Conservation (phyloP, 2,888 invertebrate genomes). For the Bellardia bayeri region DNA sequence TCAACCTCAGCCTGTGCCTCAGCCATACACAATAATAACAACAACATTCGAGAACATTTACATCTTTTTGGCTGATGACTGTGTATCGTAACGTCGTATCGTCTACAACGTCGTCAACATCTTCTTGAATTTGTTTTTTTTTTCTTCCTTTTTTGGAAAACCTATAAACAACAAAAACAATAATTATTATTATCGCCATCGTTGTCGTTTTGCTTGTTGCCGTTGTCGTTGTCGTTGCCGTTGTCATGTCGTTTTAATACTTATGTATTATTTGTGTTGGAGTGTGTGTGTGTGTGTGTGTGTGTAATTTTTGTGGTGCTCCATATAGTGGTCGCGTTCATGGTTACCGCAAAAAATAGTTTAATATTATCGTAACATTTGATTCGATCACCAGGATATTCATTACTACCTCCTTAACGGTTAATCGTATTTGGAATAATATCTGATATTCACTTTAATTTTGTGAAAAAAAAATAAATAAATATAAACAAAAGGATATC, state of each 20-base stretch:
- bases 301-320: slow-evolving; percentile 77
- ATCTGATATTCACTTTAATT: not conserved
- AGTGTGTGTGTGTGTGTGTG: not conserved
- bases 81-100: slow-evolving; percentile 62
- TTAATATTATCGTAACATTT: slow-evolving; percentile 84
- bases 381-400: slow-evolving; percentile 82
- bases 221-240: slow-evolving; percentile 76
- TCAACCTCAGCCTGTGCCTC: slow-evolving; percentile 58
- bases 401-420: slow-evolving; percentile 47
- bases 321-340: slow-evolving; percentile 83
- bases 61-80: slow-evolving; percentile 60
- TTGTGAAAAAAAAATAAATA: not conserved
- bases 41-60: slow-evolving; percentile 60
- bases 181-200: slow-evolving; percentile 61
- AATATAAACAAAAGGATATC: not conserved
- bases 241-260: slow-evolving; percentile 74
- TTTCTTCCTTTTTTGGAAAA: not conserved
- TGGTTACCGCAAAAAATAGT: slow-evolving; percentile 84
- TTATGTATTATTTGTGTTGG: slow-evolving; percentile 17
- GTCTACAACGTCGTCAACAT: slow-evolving; percentile 61
- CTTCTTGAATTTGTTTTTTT: slow-evolving; percentile 38
- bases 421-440: slow-evolving; percentile 37
- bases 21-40: slow-evolving; percentile 53
- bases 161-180: slow-evolving; percentile 63
- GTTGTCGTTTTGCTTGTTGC: slow-evolving; percentile 48